Conservation (phyloP, 2,797 vertebrate genomes). For the Coregonus suidteri region DNA sequence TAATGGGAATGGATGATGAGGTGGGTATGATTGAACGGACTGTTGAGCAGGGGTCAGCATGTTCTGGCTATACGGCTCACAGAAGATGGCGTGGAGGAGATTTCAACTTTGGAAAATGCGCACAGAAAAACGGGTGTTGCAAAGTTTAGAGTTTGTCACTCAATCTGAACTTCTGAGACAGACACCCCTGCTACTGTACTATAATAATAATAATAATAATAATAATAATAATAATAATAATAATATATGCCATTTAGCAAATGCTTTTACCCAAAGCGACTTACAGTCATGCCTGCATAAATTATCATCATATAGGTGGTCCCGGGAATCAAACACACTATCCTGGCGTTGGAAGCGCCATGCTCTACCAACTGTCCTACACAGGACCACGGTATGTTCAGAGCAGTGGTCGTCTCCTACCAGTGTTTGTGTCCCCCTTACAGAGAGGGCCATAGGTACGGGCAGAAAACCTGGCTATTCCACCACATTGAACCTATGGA, state of each 20-base stretch:
- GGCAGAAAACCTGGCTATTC: slow-evolving; percentile 25
- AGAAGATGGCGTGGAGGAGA: slow-evolving; percentile 65
- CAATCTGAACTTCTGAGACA: slow-evolving; percentile 35
- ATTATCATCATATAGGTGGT: not conserved
- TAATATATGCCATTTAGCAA: not conserved
- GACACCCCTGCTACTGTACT: slow-evolving; percentile 16
- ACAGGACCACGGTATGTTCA: slow-evolving; percentile 29
- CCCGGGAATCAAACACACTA: not conserved
- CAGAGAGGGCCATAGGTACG: not conserved
- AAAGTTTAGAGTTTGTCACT: slow-evolving; percentile 10
- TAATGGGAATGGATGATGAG: slow-evolving; percentile 52
- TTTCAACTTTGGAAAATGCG: slow-evolving; percentile 44
- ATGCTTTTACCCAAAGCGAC: not conserved
- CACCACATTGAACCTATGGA: slow-evolving; percentile 35
- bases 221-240: not conserved
- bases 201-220: not conserved
- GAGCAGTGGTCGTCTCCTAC: slow-evolving; percentile 35
- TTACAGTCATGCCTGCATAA: not conserved
- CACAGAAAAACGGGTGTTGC: not conserved
- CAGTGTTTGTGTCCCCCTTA: slow-evolving; percentile 1
- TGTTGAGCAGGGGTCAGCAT: slow-evolving; percentile 39
- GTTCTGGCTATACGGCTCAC: slow-evolving; percentile 49
- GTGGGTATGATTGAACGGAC: slow-evolving; percentile 45
- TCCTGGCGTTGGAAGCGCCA: not conserved
- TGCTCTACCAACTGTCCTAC: slow-evolving; percentile 14